Evolutionary conservation across 2,888 invertebrate genomes (phyloP), one percentile per base, ranked within the genome.

Genomic region (Drosophila nr. fundita): DNA sequence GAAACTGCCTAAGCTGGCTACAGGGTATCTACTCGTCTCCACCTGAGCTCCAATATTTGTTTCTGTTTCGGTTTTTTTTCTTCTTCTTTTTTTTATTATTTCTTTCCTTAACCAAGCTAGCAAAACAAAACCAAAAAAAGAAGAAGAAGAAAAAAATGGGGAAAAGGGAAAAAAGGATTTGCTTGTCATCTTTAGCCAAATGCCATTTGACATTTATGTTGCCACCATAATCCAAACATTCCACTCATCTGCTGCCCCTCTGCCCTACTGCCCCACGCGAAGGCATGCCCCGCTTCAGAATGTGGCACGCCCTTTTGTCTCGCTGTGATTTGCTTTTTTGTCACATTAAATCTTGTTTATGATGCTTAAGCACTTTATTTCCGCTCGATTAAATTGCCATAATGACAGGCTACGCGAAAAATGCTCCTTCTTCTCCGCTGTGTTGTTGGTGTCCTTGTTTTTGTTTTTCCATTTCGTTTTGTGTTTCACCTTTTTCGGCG

Each of bases 301-400:
- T 38, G 21, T 40, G 24, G 7, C 24, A 15, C 24, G 32, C 66
- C 27, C 30, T 59, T 60, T 60, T 55, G 67, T 58, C 70, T 36
- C 55, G 75, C 77, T 87, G 84, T 87, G 84, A 84, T 84, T 84
- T 84, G 87, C 80, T 80, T 87, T 84, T 87, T 87, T 84, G 80
- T 87, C 85, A 87, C 84, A 82, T 87, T 84, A 84, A 87, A 84
- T 84, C 84, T 87, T 84, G 87, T 86, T 90, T 88, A 86, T 83
- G 87, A 84, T 73, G 81, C 71, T 86, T 81, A 86, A 83, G 84
- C 84, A 89, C 84, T 90, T 87, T 87, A 89, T 89, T 87, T 87
- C 87, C 89, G 90, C 87, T 89, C 90, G 89, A 87, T 87, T 90
- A 90, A 90, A 83, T 89, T 77, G 73, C 77, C 79, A 82, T 88